phyloP scores from a whole-genome alignment of 2,113 vertebrate genomes.

The Saccopteryx leptura region DNA sequence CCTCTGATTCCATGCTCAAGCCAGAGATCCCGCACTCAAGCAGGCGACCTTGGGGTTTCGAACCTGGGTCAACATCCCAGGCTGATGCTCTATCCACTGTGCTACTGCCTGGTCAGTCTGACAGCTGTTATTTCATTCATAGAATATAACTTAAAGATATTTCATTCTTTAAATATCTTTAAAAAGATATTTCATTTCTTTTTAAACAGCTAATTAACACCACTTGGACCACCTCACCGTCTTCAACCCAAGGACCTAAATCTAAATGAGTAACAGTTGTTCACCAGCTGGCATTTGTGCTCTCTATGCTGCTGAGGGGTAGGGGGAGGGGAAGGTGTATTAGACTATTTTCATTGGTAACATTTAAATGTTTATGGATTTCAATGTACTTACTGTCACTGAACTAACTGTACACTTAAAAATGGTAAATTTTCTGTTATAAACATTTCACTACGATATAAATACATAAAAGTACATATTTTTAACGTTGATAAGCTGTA shows the following conservation, averaged over 20 bases:
- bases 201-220: not conserved
- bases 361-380: not conserved
- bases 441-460: conserved; percentile 15
- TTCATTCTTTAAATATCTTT: not conserved
- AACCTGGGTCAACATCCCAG: too few species aligned
- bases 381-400: not conserved
- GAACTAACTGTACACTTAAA: conserved; percentile 1
- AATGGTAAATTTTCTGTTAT: not conserved
- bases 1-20: too few species aligned
- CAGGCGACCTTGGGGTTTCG: too few species aligned
- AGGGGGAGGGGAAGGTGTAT: not conserved
- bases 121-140: not conserved
- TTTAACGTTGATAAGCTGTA: conserved; percentile 35
- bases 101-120: too few species aligned
- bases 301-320: not conserved
- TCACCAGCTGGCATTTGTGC: not conserved
- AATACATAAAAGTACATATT: not conserved
- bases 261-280: not conserved
- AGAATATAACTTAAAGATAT: not conserved
- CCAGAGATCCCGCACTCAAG: too few species aligned
- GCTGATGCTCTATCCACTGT: too few species aligned
- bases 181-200: not conserved
- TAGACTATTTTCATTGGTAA: not conserved
- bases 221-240: conserved; percentile 13
- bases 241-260: conserved; percentile 1